Evolutionary conservation across 2,888 invertebrate genomes (phyloP).

Genomic region (Entomobrya proxima): DNA sequence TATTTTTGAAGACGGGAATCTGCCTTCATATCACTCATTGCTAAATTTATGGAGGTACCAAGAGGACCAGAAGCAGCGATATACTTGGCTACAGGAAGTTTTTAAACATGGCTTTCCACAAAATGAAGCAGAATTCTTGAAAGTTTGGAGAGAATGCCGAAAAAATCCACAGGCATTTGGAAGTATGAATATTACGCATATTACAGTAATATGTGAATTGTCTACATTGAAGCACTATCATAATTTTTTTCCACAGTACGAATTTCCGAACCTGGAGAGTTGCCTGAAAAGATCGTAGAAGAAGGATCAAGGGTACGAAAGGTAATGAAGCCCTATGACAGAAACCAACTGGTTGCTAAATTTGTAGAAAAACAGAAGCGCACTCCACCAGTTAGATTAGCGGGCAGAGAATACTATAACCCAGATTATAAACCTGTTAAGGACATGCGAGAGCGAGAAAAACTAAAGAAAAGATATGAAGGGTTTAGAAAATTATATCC

Average conservation of each 20-base stretch:
- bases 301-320: neutral
- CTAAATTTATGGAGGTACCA: constrained; percentile 29
- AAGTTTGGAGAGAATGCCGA: constrained; percentile 46
- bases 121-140: constrained; percentile 40
- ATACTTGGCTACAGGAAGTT: neutral
- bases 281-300: neutral
- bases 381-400: neutral
- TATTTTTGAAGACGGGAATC: constrained; percentile 42
- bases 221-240: neutral
- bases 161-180: constrained; percentile 47
- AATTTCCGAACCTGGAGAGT: neutral
- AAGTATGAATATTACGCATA: too few relatives aligned
- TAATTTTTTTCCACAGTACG: neutral
- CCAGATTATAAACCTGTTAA: constrained; percentile 20
- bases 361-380: neutral
- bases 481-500: constrained; percentile 39
- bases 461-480: constrained; percentile 12
- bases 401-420: constrained; percentile 26
- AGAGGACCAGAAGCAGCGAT: neutral
- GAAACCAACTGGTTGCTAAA: neutral
- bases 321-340: neutral
- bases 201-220: too few relatives aligned
- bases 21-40: constrained; percentile 52
- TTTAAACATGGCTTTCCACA: constrained; percentile 26
- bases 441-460: neutral